Conservation (phyloP, 2,797 vertebrate species). For the Characodon lateralis region DNA sequence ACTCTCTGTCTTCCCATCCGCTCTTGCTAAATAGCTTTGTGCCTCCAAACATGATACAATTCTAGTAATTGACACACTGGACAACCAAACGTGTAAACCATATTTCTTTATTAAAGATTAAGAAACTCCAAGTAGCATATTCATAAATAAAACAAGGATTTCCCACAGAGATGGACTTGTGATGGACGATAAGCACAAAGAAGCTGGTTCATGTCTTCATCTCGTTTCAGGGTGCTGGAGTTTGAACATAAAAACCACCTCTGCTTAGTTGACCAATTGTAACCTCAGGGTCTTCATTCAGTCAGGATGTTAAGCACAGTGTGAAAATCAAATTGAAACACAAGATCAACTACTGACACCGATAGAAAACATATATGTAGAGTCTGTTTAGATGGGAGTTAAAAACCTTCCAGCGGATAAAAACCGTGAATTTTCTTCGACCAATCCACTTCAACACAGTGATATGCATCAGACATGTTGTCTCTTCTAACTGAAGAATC, state of each 20-base stretch:
- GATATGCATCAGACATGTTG: neutral
- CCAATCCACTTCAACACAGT: slow-evolving; percentile 7
- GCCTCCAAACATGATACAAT: neutral
- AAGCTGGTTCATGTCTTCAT: slow-evolving; percentile 35
- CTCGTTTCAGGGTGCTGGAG: slow-evolving; percentile 34
- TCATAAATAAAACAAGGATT: slow-evolving; percentile 81
- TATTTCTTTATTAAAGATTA: slow-evolving; percentile 86
- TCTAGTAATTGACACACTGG: slow-evolving; percentile 4
- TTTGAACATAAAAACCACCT: slow-evolving; percentile 17
- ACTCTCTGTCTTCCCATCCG: neutral
- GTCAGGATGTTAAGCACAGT: slow-evolving; percentile 56
- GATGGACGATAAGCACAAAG: slow-evolving; percentile 47
- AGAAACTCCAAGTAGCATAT: slow-evolving; percentile 85
- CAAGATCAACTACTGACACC: slow-evolving; percentile 43
- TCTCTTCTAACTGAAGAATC: neutral
- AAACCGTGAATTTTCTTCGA: neutral
- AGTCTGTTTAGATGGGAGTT: slow-evolving; percentile 15
- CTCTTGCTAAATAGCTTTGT: neutral
- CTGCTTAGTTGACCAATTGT: slow-evolving; percentile 19
- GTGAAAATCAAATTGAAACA: slow-evolving; percentile 48
- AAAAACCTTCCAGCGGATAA: neutral
- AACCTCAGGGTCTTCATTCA: slow-evolving; percentile 29
- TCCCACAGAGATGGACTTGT: slow-evolving; percentile 60
- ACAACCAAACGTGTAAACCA: slow-evolving; percentile 67
- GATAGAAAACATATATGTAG: slow-evolving; percentile 58